Conservation (phyloP, 2,888 invertebrate species). For the Sminthurides aquaticus region DNA sequence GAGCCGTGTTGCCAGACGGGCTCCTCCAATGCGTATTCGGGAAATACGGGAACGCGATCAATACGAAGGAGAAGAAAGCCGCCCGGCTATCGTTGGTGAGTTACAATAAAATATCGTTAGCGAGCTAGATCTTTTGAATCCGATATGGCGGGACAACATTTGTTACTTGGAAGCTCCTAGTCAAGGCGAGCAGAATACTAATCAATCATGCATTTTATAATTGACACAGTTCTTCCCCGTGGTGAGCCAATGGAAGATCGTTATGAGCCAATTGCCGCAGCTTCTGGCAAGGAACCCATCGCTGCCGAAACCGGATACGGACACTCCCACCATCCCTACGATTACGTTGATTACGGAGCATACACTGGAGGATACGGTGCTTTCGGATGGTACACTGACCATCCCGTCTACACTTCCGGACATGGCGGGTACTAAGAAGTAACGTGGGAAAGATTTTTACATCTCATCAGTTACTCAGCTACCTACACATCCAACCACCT, state of each 20-base stretch:
- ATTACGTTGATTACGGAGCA: conserved; percentile 44
- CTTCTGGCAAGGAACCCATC: conserved; percentile 29
- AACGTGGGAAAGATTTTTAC: no score
- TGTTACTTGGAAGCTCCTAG: no score
- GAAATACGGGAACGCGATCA: no score
- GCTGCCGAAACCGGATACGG: conserved; percentile 34
- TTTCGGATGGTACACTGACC: conserved; percentile 45
- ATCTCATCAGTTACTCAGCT: no score
- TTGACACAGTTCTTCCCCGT: conserved; percentile 7
- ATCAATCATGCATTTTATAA: no score
- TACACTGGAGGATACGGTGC: conserved; percentile 45
- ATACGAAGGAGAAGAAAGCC: neutral
- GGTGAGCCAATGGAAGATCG: neutral
- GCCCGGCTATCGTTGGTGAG: neutral
- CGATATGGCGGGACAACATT: no score
- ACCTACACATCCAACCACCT: no score
- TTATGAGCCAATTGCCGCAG: conserved; percentile 17
- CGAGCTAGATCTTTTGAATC: neutral
- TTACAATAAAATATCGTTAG: neutral
- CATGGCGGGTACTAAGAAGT: conserved; percentile 14
- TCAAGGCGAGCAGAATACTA: no score
- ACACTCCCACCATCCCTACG: conserved; percentile 30
- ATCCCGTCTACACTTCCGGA: conserved; percentile 31
- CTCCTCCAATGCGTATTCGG: neutral
- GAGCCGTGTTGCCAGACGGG: conserved; percentile 12